Evolutionary conservation across 2,888 invertebrate genomes (phyloP).

Genomic region (Hydropsyche betteni): DNA sequence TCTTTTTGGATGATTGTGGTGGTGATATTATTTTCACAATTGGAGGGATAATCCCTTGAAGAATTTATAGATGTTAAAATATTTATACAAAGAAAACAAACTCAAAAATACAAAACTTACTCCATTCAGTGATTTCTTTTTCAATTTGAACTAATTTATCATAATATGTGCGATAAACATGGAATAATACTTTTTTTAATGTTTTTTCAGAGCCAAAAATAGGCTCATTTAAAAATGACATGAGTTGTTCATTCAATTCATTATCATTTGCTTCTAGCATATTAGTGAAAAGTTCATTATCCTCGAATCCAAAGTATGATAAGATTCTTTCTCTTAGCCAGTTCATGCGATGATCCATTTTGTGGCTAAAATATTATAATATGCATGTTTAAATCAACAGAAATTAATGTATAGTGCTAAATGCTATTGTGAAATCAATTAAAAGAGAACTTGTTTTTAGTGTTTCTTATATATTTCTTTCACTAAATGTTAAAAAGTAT

Average conservation of each 20-base stretch:
- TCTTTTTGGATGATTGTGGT: slow-evolving; percentile 55
- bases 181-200: slow-evolving; percentile 70
- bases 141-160: slow-evolving; percentile 75
- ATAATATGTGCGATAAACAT: slow-evolving; percentile 74
- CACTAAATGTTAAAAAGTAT: too few species aligned
- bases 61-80: not conserved
- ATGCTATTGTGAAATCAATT: too few species aligned
- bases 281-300: slow-evolving; percentile 68
- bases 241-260: slow-evolving; percentile 65
- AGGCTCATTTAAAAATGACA: slow-evolving; percentile 66
- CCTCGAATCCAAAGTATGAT: slow-evolving; percentile 66
- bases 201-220: slow-evolving; percentile 60
- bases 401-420: too few species aligned
- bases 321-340: slow-evolving; percentile 77
- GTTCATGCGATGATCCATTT: slow-evolving; percentile 67
- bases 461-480: too few species aligned
- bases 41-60: slow-evolving; percentile 58
- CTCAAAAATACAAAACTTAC: slow-evolving; percentile 62
- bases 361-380: slow-evolving; percentile 45
- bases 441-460: too few species aligned
- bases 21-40: slow-evolving; percentile 59
- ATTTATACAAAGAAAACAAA: not conserved
- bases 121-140: slow-evolving; percentile 80
- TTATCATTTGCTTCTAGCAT: slow-evolving; percentile 65
- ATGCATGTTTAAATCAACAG: not conserved